These are phyloP conservation scores for Scolopax bukidnonensis DNA, from an alignment of 2,797 vertebrate species.

Conservation along the genomic window DNA sequence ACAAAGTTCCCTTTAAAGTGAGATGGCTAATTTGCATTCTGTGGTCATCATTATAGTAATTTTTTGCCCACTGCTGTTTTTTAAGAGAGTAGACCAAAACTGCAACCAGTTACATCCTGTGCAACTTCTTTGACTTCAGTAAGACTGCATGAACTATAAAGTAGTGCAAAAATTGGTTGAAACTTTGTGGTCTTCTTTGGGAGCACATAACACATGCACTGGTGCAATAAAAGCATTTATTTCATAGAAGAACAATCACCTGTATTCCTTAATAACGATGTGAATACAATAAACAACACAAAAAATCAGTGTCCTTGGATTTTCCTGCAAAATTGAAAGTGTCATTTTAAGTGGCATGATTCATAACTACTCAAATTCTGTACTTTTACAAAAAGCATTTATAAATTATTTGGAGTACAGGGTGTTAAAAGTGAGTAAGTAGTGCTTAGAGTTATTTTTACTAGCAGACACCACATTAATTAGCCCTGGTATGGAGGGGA, in stretches of 20 bases:
- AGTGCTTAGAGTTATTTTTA: slow-evolving; percentile 36
- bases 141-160: neutral
- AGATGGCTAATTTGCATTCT: neutral
- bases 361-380: slow-evolving; percentile 38
- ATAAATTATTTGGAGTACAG: neutral
- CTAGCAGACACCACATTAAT: slow-evolving; percentile 53
- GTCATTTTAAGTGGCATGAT: slow-evolving; percentile 35
- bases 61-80: neutral
- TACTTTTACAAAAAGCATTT: slow-evolving; percentile 15
- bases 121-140: neutral
- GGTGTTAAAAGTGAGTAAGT: slow-evolving; percentile 47
- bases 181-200: neutral
- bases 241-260: neutral
- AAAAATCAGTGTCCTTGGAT: slow-evolving; percentile 32
- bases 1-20: neutral
- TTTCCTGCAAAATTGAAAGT: slow-evolving; percentile 5
- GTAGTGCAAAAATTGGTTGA: neutral
- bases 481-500: neutral
- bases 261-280: neutral
- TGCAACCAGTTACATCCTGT: neutral
- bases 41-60: neutral
- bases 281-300: slow-evolving; percentile 15
- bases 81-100: neutral
- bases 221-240: neutral
- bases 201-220: neutral